A percentile compares a stretch with the other conserved stretches of the same genome.
Evolutionary conservation across 64 coral and sea anemone species (phyloP).

Genomic region (Cladopsammia gracilis): DNA sequence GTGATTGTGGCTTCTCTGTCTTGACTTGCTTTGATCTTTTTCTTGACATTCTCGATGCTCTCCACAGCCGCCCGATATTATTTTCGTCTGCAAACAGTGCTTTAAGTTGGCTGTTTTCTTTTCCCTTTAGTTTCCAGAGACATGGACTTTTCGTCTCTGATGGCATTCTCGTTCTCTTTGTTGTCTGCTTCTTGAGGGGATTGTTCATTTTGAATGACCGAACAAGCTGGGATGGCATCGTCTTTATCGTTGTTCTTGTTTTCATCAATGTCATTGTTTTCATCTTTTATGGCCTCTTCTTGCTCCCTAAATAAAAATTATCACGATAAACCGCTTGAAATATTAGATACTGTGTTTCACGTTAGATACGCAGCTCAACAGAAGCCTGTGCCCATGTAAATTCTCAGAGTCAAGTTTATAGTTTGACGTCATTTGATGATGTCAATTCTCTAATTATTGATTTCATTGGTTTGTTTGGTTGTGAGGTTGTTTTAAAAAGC

Average conservation of each 20-base stretch:
- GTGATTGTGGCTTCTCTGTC: background rate
- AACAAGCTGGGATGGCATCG: background rate
- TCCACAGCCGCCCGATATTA: background rate
- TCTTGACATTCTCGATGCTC: background rate
- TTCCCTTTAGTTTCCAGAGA: background rate
- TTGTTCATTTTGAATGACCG: background rate
- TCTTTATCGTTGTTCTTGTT: background rate
- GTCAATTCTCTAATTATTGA: too few species aligned
- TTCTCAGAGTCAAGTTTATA: too few species aligned
- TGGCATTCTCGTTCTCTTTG: background rate
- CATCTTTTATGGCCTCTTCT: background rate
- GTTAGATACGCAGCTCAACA: too few species aligned
- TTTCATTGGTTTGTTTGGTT: too few species aligned
- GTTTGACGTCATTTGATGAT: too few species aligned
- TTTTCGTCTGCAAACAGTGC: slow-evolving; percentile 7
- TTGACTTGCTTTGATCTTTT: background rate
- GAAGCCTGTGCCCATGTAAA: too few species aligned
- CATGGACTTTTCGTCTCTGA: background rate
- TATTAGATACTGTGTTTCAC: too few species aligned
- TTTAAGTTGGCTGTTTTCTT: background rate
- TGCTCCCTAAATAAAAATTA: background rate
- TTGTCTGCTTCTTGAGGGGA: too few species aligned
- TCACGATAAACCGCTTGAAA: background rate
- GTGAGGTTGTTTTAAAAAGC: too few species aligned
- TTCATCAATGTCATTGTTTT: too few species aligned